Evolutionary conservation across 2,888 invertebrate genomes (phyloP).

Genomic region (Neoaliturus tenellus): DNA sequence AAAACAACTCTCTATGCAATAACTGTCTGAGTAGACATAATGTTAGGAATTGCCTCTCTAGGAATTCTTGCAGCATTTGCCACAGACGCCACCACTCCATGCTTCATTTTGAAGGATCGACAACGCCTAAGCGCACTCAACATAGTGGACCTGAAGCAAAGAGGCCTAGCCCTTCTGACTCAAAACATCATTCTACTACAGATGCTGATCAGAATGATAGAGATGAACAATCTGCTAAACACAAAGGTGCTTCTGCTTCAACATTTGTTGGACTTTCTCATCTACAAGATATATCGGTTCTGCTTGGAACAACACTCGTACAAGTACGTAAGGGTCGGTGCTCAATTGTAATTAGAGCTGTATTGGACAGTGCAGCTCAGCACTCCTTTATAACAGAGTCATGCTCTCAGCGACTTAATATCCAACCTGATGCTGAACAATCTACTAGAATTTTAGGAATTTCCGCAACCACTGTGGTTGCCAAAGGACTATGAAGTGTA

Average conservation of each 20-base stretch:
- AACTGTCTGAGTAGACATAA: background rate
- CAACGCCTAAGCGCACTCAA: background rate
- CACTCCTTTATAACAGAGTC: no score
- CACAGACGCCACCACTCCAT: background rate
- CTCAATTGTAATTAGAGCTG: background rate
- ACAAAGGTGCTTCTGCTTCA: background rate
- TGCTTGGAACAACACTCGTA: background rate
- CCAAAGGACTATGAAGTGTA: no score
- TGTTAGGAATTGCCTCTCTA: background rate
- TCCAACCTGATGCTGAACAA: no score
- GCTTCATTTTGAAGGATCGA: background rate
- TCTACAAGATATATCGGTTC: background rate
- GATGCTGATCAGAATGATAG: background rate
- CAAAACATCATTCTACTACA: no score
- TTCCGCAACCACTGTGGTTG: no score
- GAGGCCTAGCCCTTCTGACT: background rate
- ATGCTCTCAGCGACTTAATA: no score
- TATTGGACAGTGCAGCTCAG: background rate
- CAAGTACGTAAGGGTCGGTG: background rate
- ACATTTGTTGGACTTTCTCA: background rate
- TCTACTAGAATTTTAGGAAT: no score
- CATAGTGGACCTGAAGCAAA: background rate
- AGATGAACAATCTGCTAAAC: background rate
- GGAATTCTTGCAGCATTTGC: background rate
- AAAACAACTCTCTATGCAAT: background rate